Conservation (phyloP, 1,140 invertebrate species). For the Heliothis virescens region DNA sequence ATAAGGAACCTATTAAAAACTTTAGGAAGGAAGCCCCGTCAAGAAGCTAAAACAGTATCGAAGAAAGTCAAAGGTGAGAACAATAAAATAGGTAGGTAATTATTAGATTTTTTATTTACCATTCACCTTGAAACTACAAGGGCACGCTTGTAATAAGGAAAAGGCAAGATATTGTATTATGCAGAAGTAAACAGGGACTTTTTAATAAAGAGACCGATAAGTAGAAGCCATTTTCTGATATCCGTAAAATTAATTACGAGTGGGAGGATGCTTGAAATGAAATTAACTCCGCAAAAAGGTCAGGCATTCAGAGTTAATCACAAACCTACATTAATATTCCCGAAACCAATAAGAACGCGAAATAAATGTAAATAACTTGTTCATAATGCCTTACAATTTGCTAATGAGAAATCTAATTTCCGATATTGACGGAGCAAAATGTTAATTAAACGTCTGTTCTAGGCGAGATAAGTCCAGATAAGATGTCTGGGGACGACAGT, state of each 20-base stretch:
- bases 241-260: constrained; percentile 1
- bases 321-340: not conserved
- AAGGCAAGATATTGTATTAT: not conserved
- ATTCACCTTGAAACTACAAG: not conserved
- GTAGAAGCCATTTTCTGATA: not conserved
- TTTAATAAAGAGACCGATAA: not conserved
- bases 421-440: not conserved
- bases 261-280: not conserved
- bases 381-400: constrained; percentile 6
- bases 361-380: not conserved
- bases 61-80: constrained; percentile 44
- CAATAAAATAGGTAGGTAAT: constrained; percentile 10
- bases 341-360: not conserved
- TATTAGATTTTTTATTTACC: not conserved
- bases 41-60: constrained; percentile 21
- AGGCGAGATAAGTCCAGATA: constrained; percentile 89
- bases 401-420: constrained; percentile 2
- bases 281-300: constrained; percentile 2
- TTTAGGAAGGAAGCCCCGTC: constrained; percentile 31
- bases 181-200: not conserved
- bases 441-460: constrained; percentile 77
- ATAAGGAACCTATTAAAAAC: constrained; percentile 35
- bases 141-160: constrained; percentile 5
- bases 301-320: not conserved
- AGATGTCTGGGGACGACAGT: constrained; percentile 88